phyloP scores from a whole-genome alignment of 1,140 invertebrate genomes.

The Drosophila nigromelanica region DNA sequence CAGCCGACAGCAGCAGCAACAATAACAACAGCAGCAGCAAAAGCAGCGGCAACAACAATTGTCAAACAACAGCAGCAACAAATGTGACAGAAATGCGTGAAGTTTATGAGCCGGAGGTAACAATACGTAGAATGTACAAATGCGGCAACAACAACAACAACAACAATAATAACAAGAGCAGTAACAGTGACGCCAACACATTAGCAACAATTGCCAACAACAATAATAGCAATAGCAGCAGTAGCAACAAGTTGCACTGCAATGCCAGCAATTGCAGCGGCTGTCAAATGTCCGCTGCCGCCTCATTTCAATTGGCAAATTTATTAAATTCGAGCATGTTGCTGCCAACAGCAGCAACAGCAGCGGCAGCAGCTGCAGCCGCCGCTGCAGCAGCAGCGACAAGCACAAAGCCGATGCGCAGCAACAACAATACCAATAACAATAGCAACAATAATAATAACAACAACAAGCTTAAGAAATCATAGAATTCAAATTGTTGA shows the following conservation, averaged over 20 bases:
- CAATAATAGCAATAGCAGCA: conserved; percentile 13
- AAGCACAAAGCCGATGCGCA: conserved; percentile 17
- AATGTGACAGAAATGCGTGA: conserved; percentile 51
- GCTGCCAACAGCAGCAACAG: conserved; percentile 44
- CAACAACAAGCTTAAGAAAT: conserved; percentile 67
- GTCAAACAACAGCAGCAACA: conserved; percentile 15
- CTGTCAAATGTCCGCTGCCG: conserved; percentile 78
- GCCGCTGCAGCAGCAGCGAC: conserved; percentile 32
- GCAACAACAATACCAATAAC: conserved; percentile 34
- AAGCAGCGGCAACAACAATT: conserved; percentile 14
- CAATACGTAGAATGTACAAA: conserved; percentile 80
- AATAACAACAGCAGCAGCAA: conserved; percentile 33
- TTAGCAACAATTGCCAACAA: conserved; percentile 21
- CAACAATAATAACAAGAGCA: conserved; percentile 4
- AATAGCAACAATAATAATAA: conserved; percentile 19
- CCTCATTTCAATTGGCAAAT: conserved; percentile 78
- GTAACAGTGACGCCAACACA: conserved; percentile 11
- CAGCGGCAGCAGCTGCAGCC: conserved; percentile 21
- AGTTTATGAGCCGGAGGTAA: conserved; percentile 74
- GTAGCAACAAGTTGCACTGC: conserved; percentile 49
- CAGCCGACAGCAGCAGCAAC: conserved; percentile 28
- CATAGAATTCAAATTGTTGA: conserved; percentile 47
- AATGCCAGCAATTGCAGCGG: conserved; percentile 65
- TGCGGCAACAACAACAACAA: conserved; percentile 55
- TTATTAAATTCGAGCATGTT: conserved; percentile 63